Evolutionary conservation across 2,888 invertebrate genomes (phyloP), one percentile per base, ranked within the genome.

Genomic region (Epinotia nisella): DNA sequence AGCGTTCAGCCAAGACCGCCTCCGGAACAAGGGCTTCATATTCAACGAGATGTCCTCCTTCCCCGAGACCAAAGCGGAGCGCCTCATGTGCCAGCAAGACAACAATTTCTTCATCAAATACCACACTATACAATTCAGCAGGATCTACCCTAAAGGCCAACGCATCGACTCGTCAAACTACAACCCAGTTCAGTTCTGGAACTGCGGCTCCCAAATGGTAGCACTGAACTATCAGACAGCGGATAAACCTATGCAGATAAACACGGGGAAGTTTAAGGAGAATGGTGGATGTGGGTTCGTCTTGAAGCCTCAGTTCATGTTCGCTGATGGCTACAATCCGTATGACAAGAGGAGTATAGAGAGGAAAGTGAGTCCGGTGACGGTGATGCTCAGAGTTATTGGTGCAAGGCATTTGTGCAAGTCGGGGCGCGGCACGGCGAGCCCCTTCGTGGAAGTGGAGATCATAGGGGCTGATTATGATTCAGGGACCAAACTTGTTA

Each of bases 21-120:
- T 97, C n/a, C 94, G 94, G 70, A 94, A 91, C 66, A 95, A 95
- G 77, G 96, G 96, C 5, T 96, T 97, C 90, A 94, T 96, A n/a
- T 97, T 96, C 88, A 96, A 96, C 84, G 99, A 99, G 90, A 99
- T 99, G 99, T 99, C 98, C 62, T 99, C 99, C 29, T 99, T 99
- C 87, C 97, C 98, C 0, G 99, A 99, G 91, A 97, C 97, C 0
- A 99, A 99, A 91, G 98, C 98, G 0, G 98, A 99, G 81, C 97
- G 98, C 82, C 94, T 97, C 72, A 97, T 99, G 86, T 96, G 97
- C 81, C 96, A 96, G 81, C 96, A 96, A 81, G 97, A 97, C 81
- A 94, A 90, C 65, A 90, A 83, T 64, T 96, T 97, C 84, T 97
- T 98, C 85, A 83, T 97, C 10, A 96, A 96, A 80, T 98, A 98